A percentile compares a stretch with the other conserved stretches of the same genome.
phyloP scores from a whole-genome alignment of 2,113 vertebrate species.

The Poecile atricapillus region DNA sequence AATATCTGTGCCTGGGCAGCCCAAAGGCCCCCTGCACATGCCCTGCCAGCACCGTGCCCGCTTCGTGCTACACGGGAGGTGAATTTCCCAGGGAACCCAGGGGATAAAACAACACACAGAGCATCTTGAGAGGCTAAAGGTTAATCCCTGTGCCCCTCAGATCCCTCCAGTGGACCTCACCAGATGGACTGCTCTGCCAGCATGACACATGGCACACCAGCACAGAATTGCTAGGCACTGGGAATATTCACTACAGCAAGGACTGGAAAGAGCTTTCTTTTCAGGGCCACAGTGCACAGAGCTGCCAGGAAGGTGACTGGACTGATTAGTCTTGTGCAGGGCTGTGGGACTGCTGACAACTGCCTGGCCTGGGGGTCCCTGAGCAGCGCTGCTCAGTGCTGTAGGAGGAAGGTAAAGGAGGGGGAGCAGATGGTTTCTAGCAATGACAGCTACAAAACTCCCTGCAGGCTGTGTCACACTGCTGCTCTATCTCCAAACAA shows the following conservation, averaged over 20 bases:
- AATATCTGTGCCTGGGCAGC: accelerated
- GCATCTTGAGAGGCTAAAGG: background rate
- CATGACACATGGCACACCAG: background rate
- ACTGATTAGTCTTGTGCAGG: background rate
- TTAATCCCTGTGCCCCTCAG: background rate
- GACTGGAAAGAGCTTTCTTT: background rate
- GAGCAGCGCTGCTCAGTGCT: background rate
- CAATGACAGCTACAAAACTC: background rate
- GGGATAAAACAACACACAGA: background rate
- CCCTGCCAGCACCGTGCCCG: accelerated
- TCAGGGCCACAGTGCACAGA: background rate
- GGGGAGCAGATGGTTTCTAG: background rate
- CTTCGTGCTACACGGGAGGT: accelerated
- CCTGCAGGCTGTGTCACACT: background rate
- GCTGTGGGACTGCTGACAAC: background rate
- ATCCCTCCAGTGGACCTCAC: accelerated
- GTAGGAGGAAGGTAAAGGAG: background rate
- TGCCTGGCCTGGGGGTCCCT: background rate
- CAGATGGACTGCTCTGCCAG: background rate
- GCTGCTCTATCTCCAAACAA: background rate
- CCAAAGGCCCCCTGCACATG: accelerated
- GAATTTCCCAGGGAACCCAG: background rate
- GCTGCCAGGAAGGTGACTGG: background rate
- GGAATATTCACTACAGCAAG: background rate
- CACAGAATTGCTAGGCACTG: background rate